These are phyloP conservation scores for Azemiops feae DNA, from an alignment of 2,113 vertebrate species.

Conservation along the genomic window DNA sequence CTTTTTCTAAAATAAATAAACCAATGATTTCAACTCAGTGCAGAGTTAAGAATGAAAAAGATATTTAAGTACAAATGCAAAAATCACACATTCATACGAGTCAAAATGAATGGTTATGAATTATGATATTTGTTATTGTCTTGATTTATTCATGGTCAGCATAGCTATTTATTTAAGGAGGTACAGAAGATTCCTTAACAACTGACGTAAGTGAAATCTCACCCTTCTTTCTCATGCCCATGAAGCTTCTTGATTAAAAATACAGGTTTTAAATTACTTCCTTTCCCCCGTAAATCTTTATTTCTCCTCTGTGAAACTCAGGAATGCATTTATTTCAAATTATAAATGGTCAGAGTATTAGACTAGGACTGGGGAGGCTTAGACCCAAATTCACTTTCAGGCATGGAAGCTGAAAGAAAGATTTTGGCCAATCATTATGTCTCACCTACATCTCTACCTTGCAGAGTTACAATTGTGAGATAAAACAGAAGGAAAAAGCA, in stretches of 20 bases:
- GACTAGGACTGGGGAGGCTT: not conserved
- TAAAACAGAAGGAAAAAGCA: not conserved
- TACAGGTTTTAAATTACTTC: not conserved
- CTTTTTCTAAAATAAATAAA: not conserved
- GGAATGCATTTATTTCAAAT: constrained; percentile 21
- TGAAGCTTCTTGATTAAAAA: constrained; percentile 10
- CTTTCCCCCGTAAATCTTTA: not conserved
- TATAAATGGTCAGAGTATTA: not conserved
- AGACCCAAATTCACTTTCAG: not conserved
- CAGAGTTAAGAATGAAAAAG: constrained; percentile 7
- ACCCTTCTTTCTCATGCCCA: not conserved
- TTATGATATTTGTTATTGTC: not conserved
- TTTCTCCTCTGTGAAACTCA: constrained; percentile 11
- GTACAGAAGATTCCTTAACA: not conserved
- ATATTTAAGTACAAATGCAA: constrained; percentile 5
- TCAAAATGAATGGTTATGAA: not conserved
- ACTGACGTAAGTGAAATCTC: constrained; percentile 2
- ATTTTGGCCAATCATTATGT: not conserved
- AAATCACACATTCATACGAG: not conserved
- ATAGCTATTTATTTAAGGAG: not conserved
- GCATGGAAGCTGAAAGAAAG: not conserved
- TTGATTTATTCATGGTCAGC: not conserved
- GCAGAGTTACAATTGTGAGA: not conserved
- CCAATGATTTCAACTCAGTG: not conserved
- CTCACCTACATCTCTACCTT: not conserved